Base-by-base conservation (phyloP, 2,797 vertebrate species). In the Platyrinchus mystaceus region DNA sequence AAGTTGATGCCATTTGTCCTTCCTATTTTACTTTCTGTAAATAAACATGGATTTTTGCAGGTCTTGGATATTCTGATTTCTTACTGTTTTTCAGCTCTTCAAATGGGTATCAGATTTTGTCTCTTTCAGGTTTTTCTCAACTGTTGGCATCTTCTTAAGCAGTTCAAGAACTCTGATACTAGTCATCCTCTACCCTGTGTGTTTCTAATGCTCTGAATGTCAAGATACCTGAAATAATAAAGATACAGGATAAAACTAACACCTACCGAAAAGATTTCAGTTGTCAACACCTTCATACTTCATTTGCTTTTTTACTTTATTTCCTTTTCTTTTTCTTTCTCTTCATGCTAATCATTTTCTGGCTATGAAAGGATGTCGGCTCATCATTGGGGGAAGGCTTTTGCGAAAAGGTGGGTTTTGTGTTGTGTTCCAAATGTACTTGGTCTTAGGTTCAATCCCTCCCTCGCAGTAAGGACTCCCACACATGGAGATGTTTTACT, bases 311-410 rank as follows among this genome's bases (percentile, higher is more conserved):
- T 96, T 94, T 96, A 95, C 92, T 94, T 96, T 91, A 74, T 95
- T 96, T 91, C 80, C 83, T 94, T 93, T 94, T 95, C 79, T 82
- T 93, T 94, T 96, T 91, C 93, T 90, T 95, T 92, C 95, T 94
- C 76, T 84, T 94, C 95, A 96, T 85, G 94, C 96, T 96, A 95
- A 94, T 96, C 96, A 96, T 97, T 97, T 78, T 96, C 94, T 97
- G 95, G 83, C 96, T 95, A 86, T 97, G 93, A 97, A 97, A 97
- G 97, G 96, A 97, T 97, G 95, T 96, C 91, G 90, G 94, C 96
- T 95, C 97, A 87, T 95, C 96, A 89, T 20, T 97, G 96, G 96
- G 96, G 96, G 96, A 97, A 97, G 76, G 94, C 94, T 96, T 96
- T 97, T 96, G 95, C 46, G 95, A 96, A 95, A 97, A 97, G 96